Base-by-base conservation (phyloP, 2,797 vertebrate genomes). In the Xerus rutilus region DNA sequence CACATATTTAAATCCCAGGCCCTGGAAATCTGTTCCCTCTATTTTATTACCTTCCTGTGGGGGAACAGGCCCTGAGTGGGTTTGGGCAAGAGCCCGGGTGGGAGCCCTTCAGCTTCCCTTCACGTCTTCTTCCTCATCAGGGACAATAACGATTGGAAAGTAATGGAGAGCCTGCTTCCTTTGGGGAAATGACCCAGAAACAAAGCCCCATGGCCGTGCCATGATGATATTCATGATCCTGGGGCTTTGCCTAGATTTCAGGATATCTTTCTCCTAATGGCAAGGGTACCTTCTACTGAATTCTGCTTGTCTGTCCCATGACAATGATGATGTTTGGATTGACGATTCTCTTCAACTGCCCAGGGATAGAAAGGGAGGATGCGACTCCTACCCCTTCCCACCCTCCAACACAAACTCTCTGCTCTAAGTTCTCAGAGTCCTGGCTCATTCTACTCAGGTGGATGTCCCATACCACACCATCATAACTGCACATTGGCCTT, bases 401-500 rank as follows among this genome's bases (percentile, higher is more conserved):
- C 17, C 67, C 59, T 73, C 35, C 8, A 28, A 10, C 4, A 12
- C 62, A 69, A 77, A 35, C 5, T 3, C 10, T 11, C 11, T 2
- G 30, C 64, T 28, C 76, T 49, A 7, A 0, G 3, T 45, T 49
- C 52, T 43, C 57, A 3, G 0, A 65, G 32, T 21, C 30, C 57
- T 67, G 35, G 2, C 45, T 72, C 59, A 0, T 57, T 14, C 62
- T 32, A 30, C 65, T 4, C 8, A 6, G n/a, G 72, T 0, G 39
- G 47, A 5, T 1, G 0, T 54, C 84, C 43, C 39, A 17, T 1
- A 6, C 11, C 23, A 59, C 86, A n/a, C 13, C 0, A 0, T 25
- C 57, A 2, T 20, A 2, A 4, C 9, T 13, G 28, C 9, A 4
- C 0, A 0, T 1, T 18, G 30, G 52, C n/a, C 18, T 76, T 39